Percentiles rank a stretch among this genome's conserved stretches.
phyloP scores from a whole-genome alignment of 2,113 vertebrate genomes.

The Tinamus guttatus region DNA sequence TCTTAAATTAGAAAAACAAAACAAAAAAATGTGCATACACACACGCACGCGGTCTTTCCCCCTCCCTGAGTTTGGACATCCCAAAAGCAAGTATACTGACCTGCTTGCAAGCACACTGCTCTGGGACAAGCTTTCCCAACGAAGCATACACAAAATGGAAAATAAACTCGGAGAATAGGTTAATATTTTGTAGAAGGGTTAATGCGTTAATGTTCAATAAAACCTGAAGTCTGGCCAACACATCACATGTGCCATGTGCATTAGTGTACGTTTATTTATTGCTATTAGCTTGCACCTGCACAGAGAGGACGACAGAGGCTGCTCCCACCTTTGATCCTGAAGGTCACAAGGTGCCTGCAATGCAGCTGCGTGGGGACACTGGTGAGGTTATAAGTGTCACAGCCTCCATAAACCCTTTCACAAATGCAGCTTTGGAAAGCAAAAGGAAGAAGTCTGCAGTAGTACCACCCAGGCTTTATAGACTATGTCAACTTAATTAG shows the following conservation, averaged over 20 bases:
- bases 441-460: constrained; percentile 3
- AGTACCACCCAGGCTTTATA: constrained; percentile 62
- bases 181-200: constrained; percentile 56
- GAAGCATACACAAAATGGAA: constrained; percentile 39
- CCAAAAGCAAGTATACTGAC: constrained; percentile 12
- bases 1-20: background rate
- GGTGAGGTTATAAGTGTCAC: constrained; percentile 16
- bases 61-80: background rate
- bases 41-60: background rate
- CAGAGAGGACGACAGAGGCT: constrained; percentile 10
- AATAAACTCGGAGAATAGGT: constrained; percentile 20
- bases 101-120: constrained; percentile 34
- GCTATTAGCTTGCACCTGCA: constrained; percentile 54
- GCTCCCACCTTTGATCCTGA: constrained; percentile 31
- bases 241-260: constrained; percentile 19
- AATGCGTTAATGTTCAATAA: constrained; percentile 38
- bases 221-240: constrained; percentile 33
- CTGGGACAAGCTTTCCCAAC: constrained; percentile 38
- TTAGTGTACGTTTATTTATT: constrained; percentile 29
- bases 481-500: constrained; percentile 60
- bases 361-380: constrained; percentile 8
- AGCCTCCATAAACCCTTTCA: constrained; percentile 27
- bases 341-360: constrained; percentile 37
- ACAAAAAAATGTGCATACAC: no score
- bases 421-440: background rate